Percentiles rank a stretch among this genome's conserved stretches.
Conservation (phyloP, 1,140 invertebrate species). For the Drosophila neocordata region DNA sequence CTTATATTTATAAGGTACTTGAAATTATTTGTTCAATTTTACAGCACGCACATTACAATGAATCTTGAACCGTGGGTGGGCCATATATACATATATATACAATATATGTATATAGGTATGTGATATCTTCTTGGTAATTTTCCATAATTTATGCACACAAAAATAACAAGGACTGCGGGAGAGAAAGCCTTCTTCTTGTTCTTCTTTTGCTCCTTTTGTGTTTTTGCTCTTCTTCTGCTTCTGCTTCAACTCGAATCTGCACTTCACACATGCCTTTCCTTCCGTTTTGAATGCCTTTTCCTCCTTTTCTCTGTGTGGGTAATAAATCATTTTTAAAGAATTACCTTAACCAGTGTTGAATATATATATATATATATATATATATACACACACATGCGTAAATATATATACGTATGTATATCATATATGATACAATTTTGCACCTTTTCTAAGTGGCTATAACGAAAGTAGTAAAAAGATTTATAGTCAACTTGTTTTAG, state of each 20-base stretch:
- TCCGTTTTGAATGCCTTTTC: slow-evolving; percentile 18
- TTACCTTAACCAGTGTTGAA: slow-evolving; percentile 65
- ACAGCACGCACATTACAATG: slow-evolving; percentile 50
- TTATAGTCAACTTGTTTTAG: slow-evolving; percentile 55
- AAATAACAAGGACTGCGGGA: slow-evolving; percentile 44
- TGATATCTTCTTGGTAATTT: slow-evolving; percentile 50
- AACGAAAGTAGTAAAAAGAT: slow-evolving; percentile 47
- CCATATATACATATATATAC: not conserved
- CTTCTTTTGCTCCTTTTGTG: slow-evolving; percentile 31
- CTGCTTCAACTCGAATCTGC: slow-evolving; percentile 6
- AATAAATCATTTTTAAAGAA: slow-evolving; percentile 78
- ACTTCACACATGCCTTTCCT: slow-evolving; percentile 51
- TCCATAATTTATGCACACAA: slow-evolving; percentile 75
- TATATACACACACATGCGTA: slow-evolving; percentile 50
- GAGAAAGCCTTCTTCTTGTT: slow-evolving; percentile 27
- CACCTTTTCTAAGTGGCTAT: slow-evolving; percentile 45
- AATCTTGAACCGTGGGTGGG: not conserved
- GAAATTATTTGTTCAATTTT: slow-evolving; percentile 64
- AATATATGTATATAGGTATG: not conserved
- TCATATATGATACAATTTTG: slow-evolving; percentile 40
- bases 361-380: slow-evolving; percentile 48
- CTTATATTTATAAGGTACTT: slow-evolving; percentile 66
- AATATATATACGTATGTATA: slow-evolving; percentile 54
- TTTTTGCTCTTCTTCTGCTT: slow-evolving; percentile 27
- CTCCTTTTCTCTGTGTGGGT: slow-evolving; percentile 3